Evolutionary conservation across 1,140 invertebrate species (phyloP).

Genomic region (Papilio helenus): DNA sequence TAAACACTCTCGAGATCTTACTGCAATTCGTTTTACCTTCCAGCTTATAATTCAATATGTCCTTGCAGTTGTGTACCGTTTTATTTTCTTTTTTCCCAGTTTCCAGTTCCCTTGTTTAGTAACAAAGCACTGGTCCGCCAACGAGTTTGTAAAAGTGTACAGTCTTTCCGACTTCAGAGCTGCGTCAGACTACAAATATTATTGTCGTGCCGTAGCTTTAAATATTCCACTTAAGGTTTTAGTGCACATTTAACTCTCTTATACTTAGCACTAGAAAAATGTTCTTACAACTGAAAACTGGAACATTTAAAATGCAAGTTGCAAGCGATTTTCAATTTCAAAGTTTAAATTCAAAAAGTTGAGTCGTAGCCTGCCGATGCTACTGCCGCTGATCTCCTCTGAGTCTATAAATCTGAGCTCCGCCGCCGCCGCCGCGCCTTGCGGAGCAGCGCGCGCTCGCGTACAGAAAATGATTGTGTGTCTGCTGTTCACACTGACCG

Average conservation of each 20-base stretch:
- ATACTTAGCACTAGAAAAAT: background rate
- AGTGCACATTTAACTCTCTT: too few species aligned
- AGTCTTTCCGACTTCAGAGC: too few species aligned
- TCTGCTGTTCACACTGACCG: background rate
- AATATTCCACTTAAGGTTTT: too few species aligned
- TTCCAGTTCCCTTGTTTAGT: background rate
- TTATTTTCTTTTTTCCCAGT: background rate
- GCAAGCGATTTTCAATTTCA: conserved; percentile 20
- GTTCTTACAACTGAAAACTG: conserved; percentile 5
- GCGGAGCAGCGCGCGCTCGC: too few species aligned
- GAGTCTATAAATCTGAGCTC: background rate
- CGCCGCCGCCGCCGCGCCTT: background rate
- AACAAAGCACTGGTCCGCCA: background rate
- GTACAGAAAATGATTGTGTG: too few species aligned
- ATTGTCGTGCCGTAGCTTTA: too few species aligned
- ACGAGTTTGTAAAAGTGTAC: background rate
- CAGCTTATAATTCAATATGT: conserved; percentile 14
- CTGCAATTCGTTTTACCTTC: conserved; percentile 11
- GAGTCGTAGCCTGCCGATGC: background rate
- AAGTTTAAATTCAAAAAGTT: conserved; percentile 27
- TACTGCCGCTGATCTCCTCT: background rate
- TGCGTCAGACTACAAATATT: too few species aligned
- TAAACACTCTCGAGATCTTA: conserved; percentile 12
- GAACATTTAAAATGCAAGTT: conserved; percentile 8
- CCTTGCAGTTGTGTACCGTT: background rate